Conservation (phyloP, 2,888 invertebrate genomes). For the Palloptera scutellata region DNA sequence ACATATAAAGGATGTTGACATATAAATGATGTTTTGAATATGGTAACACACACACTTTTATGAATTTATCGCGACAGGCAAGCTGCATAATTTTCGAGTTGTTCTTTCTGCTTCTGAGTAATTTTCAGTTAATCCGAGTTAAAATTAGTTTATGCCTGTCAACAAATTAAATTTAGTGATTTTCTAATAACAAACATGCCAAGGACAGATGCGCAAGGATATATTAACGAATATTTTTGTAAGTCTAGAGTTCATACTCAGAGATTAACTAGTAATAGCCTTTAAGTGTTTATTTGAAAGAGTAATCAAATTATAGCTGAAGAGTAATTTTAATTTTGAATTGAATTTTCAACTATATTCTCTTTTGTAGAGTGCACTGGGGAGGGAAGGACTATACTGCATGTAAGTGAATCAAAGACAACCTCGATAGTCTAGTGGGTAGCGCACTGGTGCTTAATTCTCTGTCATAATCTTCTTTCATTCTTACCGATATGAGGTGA, state of each 20-base stretch:
- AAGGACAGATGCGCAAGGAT: conserved; percentile 46
- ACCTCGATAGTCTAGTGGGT: no score
- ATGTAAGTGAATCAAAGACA: no score
- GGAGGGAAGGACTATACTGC: no score
- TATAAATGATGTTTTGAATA: conserved; percentile 18
- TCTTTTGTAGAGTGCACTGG: no score
- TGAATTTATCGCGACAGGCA: conserved; percentile 32
- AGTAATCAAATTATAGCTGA: neutral
- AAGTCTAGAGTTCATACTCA: neutral
- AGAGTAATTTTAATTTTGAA: no score
- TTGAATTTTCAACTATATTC: no score
- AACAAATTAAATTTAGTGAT: conserved; percentile 58
- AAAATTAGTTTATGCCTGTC: conserved; percentile 58
- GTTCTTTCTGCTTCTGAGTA: conserved; percentile 41
- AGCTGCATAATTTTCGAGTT: conserved; percentile 44
- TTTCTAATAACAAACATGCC: conserved; percentile 20
- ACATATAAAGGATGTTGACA: conserved; percentile 37
- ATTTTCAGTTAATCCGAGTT: conserved; percentile 41
- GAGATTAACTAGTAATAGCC: neutral
- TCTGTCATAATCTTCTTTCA: no score
- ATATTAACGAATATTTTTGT: no score
- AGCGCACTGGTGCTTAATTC: no score
- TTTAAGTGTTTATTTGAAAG: neutral
- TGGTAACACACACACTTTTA: neutral
- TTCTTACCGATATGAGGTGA: no score